Percentiles rank a stretch among this genome's conserved stretches.
These are phyloP conservation scores for Drosophila glabriapex DNA, from an alignment of 2,888 invertebrate genomes.

Conservation along the genomic window DNA sequence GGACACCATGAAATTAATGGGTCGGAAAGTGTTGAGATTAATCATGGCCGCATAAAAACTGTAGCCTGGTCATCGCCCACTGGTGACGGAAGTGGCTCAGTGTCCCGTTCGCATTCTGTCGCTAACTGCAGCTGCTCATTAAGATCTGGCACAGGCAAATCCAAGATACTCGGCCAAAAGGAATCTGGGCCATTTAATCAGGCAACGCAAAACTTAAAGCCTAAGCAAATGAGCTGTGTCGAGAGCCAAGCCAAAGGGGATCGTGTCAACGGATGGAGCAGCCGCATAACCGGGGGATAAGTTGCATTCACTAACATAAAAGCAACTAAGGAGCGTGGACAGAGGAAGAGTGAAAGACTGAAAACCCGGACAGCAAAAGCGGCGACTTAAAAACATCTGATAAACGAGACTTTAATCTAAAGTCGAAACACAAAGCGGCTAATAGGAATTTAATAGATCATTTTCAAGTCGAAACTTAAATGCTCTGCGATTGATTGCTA, in stretches of 20 bases:
- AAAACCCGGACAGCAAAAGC: conserved; percentile 27
- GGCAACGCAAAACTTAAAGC: conserved; percentile 60
- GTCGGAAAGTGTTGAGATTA: conserved; percentile 82
- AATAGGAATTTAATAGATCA: neutral
- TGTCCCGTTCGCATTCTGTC: conserved; percentile 16
- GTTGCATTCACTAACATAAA: conserved; percentile 47
- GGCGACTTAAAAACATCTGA: conserved; percentile 55
- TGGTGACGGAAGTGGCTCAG: conserved; percentile 36
- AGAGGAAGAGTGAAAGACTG: conserved; percentile 1
- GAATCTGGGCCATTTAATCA: conserved; percentile 71
- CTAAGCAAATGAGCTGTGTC: conserved; percentile 56
- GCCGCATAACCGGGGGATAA: conserved; percentile 10
- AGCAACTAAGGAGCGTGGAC: conserved; percentile 23
- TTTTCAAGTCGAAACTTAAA: neutral
- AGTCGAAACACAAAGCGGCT: conserved; percentile 22
- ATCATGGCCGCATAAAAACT: conserved; percentile 68
- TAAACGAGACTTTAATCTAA: conserved; percentile 56
- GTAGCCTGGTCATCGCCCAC: conserved; percentile 25
- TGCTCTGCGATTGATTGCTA: neutral
- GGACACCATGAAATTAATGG: conserved; percentile 74
- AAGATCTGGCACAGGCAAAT: conserved; percentile 60
- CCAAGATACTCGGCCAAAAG: conserved; percentile 45
- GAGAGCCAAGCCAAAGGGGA: conserved; percentile 39
- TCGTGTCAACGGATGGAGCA: conserved; percentile 24
- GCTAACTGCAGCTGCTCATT: conserved; percentile 59